Evolutionary conservation across 2,797 vertebrate genomes (phyloP), one percentile per base, ranked within the genome.

Genomic region (Lycodopsis pacificus): DNA sequence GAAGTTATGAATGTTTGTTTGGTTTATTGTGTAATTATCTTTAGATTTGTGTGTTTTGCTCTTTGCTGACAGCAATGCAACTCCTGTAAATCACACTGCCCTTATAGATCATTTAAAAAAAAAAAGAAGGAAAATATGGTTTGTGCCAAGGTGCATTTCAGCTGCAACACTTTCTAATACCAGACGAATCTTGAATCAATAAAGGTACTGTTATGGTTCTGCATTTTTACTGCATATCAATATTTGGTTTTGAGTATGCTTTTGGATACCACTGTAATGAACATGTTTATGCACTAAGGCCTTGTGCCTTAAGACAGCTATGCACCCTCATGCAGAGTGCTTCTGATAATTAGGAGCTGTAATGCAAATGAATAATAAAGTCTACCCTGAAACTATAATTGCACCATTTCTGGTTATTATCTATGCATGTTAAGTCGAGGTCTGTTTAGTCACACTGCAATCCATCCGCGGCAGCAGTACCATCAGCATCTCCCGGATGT

Each of bases 61-160:
- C 44, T 89, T 87, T 84, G 59, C 84, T 79, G 80, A 87, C 90
- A 76, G 77, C 83, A 89, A 86, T 80, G 73, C 87, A 91, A 90
- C 68, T 85, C 81, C 73, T 88, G 77, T 87, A 87, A 88, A 90
- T 87, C 92, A 89, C 90, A 94, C 91, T 93, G 89, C 91, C 88
- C 91, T 93, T 88, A 85, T 61, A 62, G 80, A 67, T 77, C 67
- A 64, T 73, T 67, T 4, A 5, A 30, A 30, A 30, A 53, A 48
- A 44, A 70, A 79, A 76, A 78, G 73, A 67, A 59, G 62, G 65
- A 80, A 71, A 34, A 62, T 44, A 76, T 64, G 64, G 76, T 90
- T 88, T 93, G 93, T 94, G 92, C 93, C 94, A 94, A 94, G 89
- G 89, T 90, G 88, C 89, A 81, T 89, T 86, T 85, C 80, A 84